phyloP scores from a whole-genome alignment of 2,888 invertebrate genomes.

The Cheilosia vulpina region DNA sequence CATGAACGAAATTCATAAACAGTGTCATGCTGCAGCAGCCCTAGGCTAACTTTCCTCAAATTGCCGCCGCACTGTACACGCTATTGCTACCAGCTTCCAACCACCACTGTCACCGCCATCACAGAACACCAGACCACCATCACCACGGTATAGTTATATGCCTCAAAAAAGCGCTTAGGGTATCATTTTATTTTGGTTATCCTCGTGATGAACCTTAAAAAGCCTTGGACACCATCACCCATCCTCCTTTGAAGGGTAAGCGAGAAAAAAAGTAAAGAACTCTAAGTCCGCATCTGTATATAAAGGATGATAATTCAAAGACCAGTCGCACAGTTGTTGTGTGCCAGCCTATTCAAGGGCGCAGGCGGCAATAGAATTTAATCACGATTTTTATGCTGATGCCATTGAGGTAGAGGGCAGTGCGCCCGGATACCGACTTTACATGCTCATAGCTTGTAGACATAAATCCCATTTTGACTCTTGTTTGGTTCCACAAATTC shows the following conservation, averaged over 20 bases:
- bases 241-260: conserved; percentile 23
- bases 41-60: conserved; percentile 57
- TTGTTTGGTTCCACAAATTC: conserved; percentile 62
- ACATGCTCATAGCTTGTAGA: conserved; percentile 74
- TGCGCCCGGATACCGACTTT: conserved; percentile 47
- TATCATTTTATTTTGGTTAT: conserved; percentile 70
- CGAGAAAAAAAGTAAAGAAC: conserved; percentile 15
- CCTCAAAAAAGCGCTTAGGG: conserved; percentile 37
- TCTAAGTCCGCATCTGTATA: conserved; percentile 60
- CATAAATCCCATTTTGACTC: conserved; percentile 75
- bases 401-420: conserved; percentile 15
- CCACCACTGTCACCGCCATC: conserved; percentile 15
- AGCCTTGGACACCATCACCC: conserved; percentile 61
- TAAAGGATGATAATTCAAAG: conserved; percentile 69
- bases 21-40: conserved; percentile 65
- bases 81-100: conserved; percentile 28
- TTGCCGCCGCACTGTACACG: conserved; percentile 35
- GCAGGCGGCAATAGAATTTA: conserved; percentile 71
- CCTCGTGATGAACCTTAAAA: conserved; percentile 74
- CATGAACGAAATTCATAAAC: conserved; percentile 73
- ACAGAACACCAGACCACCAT: not conserved
- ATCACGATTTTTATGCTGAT: conserved; percentile 71
- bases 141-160: not conserved
- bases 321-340: conserved; percentile 27
- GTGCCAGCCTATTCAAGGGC: conserved; percentile 62